phyloP scores from a whole-genome alignment of 2,113 vertebrate species.

The Tor tambroides region DNA sequence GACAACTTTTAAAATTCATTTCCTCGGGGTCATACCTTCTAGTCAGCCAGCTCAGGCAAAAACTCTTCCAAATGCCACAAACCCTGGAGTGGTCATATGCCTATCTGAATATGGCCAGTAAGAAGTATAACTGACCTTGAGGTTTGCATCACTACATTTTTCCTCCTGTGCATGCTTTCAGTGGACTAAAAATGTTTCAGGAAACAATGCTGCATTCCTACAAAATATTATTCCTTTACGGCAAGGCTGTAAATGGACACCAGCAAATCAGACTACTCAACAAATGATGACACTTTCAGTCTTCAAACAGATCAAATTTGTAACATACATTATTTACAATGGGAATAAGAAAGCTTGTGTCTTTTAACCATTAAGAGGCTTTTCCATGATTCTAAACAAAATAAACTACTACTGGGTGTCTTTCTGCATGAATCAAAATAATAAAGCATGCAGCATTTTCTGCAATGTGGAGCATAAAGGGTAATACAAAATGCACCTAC shows the following conservation, averaged over 20 bases:
- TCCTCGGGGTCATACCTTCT: slow-evolving; percentile 64
- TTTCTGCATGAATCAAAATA: background rate
- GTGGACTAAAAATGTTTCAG: background rate
- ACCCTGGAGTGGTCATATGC: slow-evolving; percentile 25
- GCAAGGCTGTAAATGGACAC: slow-evolving; percentile 16
- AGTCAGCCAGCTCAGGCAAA: slow-evolving; percentile 11
- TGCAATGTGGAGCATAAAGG: background rate
- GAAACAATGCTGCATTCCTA: background rate
- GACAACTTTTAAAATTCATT: slow-evolving; percentile 74
- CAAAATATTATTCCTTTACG: background rate
- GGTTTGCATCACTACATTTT: slow-evolving; percentile 8
- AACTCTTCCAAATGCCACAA: background rate
- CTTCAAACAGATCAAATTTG: slow-evolving; percentile 15
- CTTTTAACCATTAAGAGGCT: background rate
- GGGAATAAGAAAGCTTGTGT: background rate
- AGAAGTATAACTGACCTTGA: slow-evolving; percentile 15
- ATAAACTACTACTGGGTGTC: background rate
- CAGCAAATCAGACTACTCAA: slow-evolving; percentile 8
- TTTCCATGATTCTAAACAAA: background rate
- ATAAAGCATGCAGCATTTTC: background rate
- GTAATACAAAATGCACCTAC: background rate
- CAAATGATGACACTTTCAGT: slow-evolving; percentile 6
- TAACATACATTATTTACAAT: background rate
- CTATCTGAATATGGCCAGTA: background rate
- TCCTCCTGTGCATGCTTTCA: background rate